These are phyloP conservation scores for Lophius americanus DNA, from an alignment of 2,797 vertebrate genomes.

Conservation along the genomic window DNA sequence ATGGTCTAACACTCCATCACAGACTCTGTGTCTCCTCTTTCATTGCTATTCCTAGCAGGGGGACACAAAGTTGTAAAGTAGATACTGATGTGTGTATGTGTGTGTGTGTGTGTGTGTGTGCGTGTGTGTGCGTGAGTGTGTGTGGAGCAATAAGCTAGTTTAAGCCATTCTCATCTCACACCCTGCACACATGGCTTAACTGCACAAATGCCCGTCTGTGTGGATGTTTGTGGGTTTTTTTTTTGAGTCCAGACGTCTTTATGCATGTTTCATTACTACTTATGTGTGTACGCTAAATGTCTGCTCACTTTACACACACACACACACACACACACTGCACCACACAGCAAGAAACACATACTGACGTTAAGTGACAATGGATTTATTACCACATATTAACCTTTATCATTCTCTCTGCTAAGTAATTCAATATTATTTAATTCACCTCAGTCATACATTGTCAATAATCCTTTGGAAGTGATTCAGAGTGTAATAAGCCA, in stretches of 20 bases:
- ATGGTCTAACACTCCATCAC: slow-evolving; percentile 37
- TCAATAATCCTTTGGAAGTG: slow-evolving; percentile 45
- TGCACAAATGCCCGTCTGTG: slow-evolving; percentile 38
- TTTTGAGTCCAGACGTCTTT: slow-evolving; percentile 17
- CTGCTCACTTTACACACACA: slow-evolving; percentile 6
- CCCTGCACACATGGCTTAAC: slow-evolving; percentile 48
- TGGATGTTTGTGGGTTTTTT: slow-evolving; percentile 36
- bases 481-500: slow-evolving; percentile 42
- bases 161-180: slow-evolving; percentile 50
- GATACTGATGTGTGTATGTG: slow-evolving; percentile 49
- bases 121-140: slow-evolving; percentile 23
- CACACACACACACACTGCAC: neutral
- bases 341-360: slow-evolving; percentile 1
- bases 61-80: slow-evolving; percentile 49
- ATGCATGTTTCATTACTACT: slow-evolving; percentile 27
- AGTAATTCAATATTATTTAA: slow-evolving; percentile 41
- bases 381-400: slow-evolving; percentile 38
- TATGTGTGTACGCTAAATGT: slow-evolving; percentile 16
- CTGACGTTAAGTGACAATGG: slow-evolving; percentile 27
- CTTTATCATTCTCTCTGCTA: slow-evolving; percentile 38
- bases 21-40: slow-evolving; percentile 49
- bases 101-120: slow-evolving; percentile 23
- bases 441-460: slow-evolving; percentile 41
- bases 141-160: slow-evolving; percentile 40
- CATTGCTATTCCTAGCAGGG: slow-evolving; percentile 62